Conservation (phyloP, 2,113 vertebrate species). For the Antidorcas marsupialis region DNA sequence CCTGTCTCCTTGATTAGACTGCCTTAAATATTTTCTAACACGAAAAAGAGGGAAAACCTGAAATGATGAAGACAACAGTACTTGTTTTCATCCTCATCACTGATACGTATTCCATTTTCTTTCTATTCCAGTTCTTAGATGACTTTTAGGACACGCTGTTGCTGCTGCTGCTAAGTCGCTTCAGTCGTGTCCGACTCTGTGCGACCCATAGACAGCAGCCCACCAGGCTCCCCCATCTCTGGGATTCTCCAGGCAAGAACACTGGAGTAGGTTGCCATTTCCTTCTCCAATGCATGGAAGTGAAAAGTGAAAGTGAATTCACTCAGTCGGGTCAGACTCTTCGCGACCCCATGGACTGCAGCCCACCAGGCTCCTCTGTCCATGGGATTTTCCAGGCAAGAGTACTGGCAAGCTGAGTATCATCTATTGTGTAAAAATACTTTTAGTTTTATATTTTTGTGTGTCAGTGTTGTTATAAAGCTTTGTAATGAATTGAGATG, state of each 20-base stretch:
- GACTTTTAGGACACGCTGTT: background rate
- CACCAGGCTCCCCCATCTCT: fast-evolving
- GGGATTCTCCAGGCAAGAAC: too few relatives aligned
- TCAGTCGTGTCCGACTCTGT: too few relatives aligned
- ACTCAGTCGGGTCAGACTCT: too few relatives aligned
- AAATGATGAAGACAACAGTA: background rate
- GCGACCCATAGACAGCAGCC: too few relatives aligned
- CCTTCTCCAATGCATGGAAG: too few relatives aligned
- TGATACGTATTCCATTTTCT: background rate
- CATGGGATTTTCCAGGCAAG: background rate
- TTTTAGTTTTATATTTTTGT: background rate
- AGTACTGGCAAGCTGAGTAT: background rate
- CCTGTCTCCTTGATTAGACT: background rate
- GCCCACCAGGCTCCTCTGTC: background rate
- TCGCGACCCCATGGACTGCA: fast-evolving
- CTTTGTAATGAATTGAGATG: background rate
- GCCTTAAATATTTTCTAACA: background rate
- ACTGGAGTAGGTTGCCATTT: too few relatives aligned
- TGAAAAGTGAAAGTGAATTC: too few relatives aligned
- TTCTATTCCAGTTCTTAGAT: background rate
- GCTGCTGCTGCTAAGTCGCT: too few relatives aligned
- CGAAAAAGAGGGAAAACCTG: background rate
- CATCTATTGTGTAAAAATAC: background rate
- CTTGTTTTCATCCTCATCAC: background rate
- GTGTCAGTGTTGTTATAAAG: background rate